Evolutionary conservation across 1,140 invertebrate genomes (phyloP), one percentile per base, ranked within the genome.

Genomic region (Pseudomyrmex pallidus): DNA sequence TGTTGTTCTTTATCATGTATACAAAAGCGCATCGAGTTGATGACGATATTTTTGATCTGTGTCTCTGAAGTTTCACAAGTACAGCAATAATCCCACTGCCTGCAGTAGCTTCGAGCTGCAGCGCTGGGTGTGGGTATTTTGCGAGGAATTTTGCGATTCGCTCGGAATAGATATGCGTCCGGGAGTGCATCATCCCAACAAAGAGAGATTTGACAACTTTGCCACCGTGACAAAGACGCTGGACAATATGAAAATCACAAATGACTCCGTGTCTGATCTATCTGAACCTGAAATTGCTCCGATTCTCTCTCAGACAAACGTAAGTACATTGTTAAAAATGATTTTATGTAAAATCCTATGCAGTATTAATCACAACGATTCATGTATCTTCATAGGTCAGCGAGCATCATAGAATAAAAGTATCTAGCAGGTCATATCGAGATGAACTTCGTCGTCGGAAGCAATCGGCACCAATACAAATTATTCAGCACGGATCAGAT

Each of bases 111-210:
- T 95, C 0, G 92, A 94, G 2, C 93, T 94, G 0, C 94, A 94
- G 48, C 93, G 96, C 62, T 95, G 95, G 94, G 94, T 93, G 1
- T 96, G 92, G 90, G 94, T 94, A 1, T 87, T 96, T 5, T 95
- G 95, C 46, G 95, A 96, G 86, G 90, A 91, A 67, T 95, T 95
- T 83, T 96, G 95, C 83, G 83, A 91, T 0, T 77, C 92, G 8
- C 84, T 95, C 12, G 92, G 90, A 44, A 91, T 96, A 7, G 44
- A 89, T 0, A 73, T 94, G 56, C 77, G 90, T 0, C 90, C 94
- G 10, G 95, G 95, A 1, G 57, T 90, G 2, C 96, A 96, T 87
- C 89, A 93, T 56, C 95, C 95, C 0, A 9, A 4, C 74, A 61
- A 56, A 10, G 50, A 35, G 72, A 8, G 80, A 89, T 22, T 0